Evolutionary conservation across 2,113 vertebrate species (phyloP), one percentile per base, ranked within the genome.

Genomic region (Ochotona princeps): DNA sequence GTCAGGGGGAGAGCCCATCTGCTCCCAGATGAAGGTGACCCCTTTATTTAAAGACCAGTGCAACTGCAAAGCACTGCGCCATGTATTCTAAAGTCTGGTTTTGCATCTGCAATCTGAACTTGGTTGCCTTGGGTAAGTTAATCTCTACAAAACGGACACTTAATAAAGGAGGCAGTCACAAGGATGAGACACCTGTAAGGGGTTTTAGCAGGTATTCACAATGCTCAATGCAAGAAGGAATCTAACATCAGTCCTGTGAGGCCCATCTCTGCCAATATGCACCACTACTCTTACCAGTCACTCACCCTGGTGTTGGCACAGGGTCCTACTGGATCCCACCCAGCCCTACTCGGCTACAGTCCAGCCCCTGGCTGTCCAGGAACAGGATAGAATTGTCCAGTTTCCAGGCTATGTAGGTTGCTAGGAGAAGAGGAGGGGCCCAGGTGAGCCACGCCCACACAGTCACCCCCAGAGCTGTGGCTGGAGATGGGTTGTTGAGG

Each of bases 61-160:
- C 28, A 8, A 44, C 23, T 4, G 0, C 69, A 35, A 72, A 12
- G 35, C 61, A 20, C n/a, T 5, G 1, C 0, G 18, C 0, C 54
- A 67, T 18, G 7, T n/a, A 60, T 38, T 75, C 7, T 32, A 78
- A 83, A 84, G 11, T 32, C 8, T 84, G n/a, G 7, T 4, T 60
- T 44, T 78, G 26, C 47, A 66, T 38, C 15, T 9, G 10, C 2
- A 11, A 0, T 74, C 25, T 30, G 38, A 90, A 25, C 44, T 49
- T 38, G 15, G 38, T 30, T 57, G 8, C 20, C 60, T 84, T 61
- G 47, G 26, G 44, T 63, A 47, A 81, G 38, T 87, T 87, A 73
- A 2, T 67, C n/a, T 70, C 61, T 70, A 74, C 80, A 80, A 81
- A 84, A 87, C 6, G 66, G 30, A 1, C 7, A n/a, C 23, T 83